These are phyloP conservation scores for Hyla sarda DNA, from an alignment of 2,113 vertebrate species.

Conservation along the genomic window DNA sequence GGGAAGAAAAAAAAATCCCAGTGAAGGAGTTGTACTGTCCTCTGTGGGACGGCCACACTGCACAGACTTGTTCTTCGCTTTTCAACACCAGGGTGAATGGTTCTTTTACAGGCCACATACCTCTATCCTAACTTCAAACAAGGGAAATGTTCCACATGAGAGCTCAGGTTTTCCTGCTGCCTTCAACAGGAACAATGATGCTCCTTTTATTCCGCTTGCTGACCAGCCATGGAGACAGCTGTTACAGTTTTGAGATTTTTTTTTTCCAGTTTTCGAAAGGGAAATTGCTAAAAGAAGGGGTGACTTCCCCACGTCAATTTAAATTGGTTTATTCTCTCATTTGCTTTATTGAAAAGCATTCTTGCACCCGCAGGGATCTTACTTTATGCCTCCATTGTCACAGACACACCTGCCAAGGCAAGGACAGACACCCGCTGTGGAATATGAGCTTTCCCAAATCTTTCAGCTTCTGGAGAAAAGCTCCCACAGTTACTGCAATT, in stretches of 20 bases:
- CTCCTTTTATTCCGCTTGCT: conserved; percentile 56
- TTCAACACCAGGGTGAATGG: conserved; percentile 51
- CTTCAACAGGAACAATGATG: conserved; percentile 57
- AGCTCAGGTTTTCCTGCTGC: conserved; percentile 54
- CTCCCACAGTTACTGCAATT: conserved; percentile 56
- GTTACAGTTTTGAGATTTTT: conserved; percentile 41
- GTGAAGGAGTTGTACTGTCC: conserved; percentile 9
- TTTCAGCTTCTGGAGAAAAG: conserved; percentile 44
- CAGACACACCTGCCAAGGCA: conserved; percentile 70
- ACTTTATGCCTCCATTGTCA: conserved; percentile 60
- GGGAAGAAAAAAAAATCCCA: not conserved
- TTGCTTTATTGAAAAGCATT: conserved; percentile 60
- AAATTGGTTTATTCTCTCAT: conserved; percentile 60
- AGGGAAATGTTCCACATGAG: conserved; percentile 58
- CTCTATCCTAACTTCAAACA: conserved; percentile 59
- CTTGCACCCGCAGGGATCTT: conserved; percentile 49
- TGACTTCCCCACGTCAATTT: conserved; percentile 60
- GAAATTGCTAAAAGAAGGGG: conserved; percentile 57
- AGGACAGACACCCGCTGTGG: conserved; percentile 62
- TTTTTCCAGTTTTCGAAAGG: conserved; percentile 37
- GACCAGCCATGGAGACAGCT: conserved; percentile 53
- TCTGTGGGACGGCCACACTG: not conserved
- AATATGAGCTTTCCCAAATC: conserved; percentile 56
- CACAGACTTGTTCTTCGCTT: conserved; percentile 24
- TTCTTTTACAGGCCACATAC: conserved; percentile 57